These are phyloP conservation scores for Siphlonurus alternatus DNA, from an alignment of 2,888 invertebrate species.

Conservation along the genomic window DNA sequence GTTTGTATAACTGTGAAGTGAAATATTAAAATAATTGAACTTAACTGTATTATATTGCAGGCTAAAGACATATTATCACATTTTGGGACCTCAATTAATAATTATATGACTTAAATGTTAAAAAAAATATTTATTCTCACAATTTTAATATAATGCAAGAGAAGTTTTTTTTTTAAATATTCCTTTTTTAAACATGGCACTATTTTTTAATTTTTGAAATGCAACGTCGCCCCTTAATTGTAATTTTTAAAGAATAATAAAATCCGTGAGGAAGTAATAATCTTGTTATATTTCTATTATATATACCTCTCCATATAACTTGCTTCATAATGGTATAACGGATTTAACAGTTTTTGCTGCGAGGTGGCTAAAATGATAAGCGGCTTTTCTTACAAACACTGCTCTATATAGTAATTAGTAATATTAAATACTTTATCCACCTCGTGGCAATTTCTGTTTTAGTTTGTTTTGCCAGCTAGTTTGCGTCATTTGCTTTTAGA, in stretches of 20 bases:
- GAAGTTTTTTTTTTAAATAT: background rate
- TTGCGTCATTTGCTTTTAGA: too few relatives aligned
- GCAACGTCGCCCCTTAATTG: background rate
- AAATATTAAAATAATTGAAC: too few relatives aligned
- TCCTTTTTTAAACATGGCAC: background rate
- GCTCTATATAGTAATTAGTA: too few relatives aligned
- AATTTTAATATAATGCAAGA: background rate
- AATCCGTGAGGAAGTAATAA: background rate
- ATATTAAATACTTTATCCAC: too few relatives aligned
- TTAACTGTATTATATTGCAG: too few relatives aligned
- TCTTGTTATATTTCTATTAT: background rate
- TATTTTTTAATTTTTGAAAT: background rate
- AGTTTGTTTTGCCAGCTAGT: too few relatives aligned
- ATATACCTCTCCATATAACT: background rate
- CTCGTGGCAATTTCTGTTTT: too few relatives aligned
- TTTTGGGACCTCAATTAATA: background rate
- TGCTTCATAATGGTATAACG: background rate
- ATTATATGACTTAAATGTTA: background rate
- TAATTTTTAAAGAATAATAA: background rate
- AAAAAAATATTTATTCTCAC: background rate
- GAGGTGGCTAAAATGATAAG: too few relatives aligned
- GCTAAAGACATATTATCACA: too few relatives aligned
- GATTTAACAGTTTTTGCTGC: too few relatives aligned
- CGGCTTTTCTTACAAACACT: too few relatives aligned
- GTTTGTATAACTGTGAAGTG: too few relatives aligned